phyloP scores from a whole-genome alignment of 1,140 invertebrate species.

The Reticulitermes speratus region DNA sequence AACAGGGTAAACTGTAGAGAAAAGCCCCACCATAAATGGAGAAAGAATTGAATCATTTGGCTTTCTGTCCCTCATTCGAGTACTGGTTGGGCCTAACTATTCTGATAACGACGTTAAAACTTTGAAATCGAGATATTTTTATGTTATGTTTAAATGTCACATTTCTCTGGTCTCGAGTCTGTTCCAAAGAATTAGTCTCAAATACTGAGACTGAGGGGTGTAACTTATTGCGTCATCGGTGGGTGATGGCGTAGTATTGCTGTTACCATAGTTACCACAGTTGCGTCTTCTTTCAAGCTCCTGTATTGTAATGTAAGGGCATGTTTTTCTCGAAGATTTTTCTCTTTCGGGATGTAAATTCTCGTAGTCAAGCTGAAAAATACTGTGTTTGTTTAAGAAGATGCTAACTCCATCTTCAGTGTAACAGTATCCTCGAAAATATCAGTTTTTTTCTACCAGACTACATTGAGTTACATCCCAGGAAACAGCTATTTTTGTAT shows the following conservation, averaged over 20 bases:
- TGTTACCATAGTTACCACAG: not conserved
- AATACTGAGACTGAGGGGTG: not conserved
- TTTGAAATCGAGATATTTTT: not conserved
- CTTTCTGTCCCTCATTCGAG: not conserved
- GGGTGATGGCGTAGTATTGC: not conserved
- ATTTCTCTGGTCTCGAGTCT: not conserved
- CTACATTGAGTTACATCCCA: no score
- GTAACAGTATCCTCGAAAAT: no score
- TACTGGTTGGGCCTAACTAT: not conserved
- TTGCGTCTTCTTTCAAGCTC: not conserved
- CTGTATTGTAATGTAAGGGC: not conserved
- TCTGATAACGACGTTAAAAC: not conserved
- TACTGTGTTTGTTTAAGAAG: no score
- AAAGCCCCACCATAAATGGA: not conserved
- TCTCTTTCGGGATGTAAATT: no score
- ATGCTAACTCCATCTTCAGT: no score
- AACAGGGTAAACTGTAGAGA: constrained; percentile 3
- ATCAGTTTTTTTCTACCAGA: no score
- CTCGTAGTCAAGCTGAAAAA: no score
- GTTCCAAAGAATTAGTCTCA: not conserved
- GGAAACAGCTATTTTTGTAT: no score
- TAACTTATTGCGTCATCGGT: not conserved
- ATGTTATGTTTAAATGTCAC: not conserved
- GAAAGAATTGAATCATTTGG: not conserved
- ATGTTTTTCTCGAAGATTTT: no score